Percentiles rank a stretch among this genome's conserved stretches.
Conservation (phyloP, 2,113 vertebrate genomes). For the Ptilorrhoa leucosticta region DNA sequence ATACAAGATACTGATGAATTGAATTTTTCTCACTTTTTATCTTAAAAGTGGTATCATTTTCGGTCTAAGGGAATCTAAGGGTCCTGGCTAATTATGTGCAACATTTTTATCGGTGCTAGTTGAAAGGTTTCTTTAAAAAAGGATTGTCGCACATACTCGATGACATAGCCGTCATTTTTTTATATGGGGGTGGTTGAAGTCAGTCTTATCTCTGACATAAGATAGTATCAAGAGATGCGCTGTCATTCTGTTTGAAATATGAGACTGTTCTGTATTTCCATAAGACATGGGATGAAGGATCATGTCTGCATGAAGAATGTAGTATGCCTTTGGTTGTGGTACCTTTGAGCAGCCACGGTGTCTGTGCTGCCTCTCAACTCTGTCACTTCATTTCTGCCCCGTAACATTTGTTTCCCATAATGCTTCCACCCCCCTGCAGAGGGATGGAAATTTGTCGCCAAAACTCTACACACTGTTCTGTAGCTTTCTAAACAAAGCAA, state of each 20-base stretch:
- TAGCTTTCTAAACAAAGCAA: neutral
- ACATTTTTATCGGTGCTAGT: neutral
- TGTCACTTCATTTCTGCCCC: neutral
- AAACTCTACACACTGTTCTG: neutral
- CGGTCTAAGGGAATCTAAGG: neutral
- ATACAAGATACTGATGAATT: neutral
- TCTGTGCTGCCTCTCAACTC: neutral
- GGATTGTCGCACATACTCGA: neutral
- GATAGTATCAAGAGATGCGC: neutral
- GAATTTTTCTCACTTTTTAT: neutral
- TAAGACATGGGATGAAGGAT: neutral
- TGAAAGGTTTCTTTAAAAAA: neutral
- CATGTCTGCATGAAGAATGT: neutral
- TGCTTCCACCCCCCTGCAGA: accelerated
- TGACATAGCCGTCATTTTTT: neutral
- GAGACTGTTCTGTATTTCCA: neutral
- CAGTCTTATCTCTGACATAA: neutral
- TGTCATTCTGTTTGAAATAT: neutral
- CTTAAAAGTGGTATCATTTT: neutral
- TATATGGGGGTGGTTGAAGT: neutral
- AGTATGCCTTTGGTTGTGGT: neutral
- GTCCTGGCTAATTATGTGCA: neutral
- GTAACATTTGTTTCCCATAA: neutral
- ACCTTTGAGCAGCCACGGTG: neutral
- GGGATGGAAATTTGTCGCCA: neutral